Percentiles rank a stretch among this genome's conserved stretches.
phyloP scores from a whole-genome alignment of 2,797 vertebrate genomes.

The Cryptoprocta ferox region DNA sequence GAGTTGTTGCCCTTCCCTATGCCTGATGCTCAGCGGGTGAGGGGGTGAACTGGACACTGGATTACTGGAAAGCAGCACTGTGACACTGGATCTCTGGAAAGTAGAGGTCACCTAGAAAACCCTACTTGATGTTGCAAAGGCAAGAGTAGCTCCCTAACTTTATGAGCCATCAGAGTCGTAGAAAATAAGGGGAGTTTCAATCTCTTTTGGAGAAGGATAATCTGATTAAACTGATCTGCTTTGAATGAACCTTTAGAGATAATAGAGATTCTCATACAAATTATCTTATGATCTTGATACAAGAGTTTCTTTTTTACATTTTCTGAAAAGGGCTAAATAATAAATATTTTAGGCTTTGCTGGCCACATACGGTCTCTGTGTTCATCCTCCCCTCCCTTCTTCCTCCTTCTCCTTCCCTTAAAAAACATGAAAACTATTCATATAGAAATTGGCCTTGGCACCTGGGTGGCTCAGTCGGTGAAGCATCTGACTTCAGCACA shows the following conservation, averaged over 20 bases:
- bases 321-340: neutral
- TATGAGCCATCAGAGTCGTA: neutral
- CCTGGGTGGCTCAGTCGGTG: too few relatives aligned
- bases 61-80: too few relatives aligned
- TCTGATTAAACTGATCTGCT: neutral
- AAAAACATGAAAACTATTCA: neutral
- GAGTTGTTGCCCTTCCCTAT: neutral
- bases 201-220: conserved; percentile 15
- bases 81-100: neutral
- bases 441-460: neutral
- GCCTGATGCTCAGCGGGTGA: neutral
- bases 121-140: neutral
- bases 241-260: neutral
- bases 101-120: neutral
- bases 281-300: neutral
- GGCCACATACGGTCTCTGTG: neutral
- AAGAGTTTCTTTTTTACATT: neutral
- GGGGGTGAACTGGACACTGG: neutral
- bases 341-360: neutral
- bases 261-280: neutral
- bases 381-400: neutral
- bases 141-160: neutral
- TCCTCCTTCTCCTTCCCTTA: neutral
- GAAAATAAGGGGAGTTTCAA: neutral
- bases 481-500: too few relatives aligned